Evolutionary conservation across 2,113 vertebrate species (phyloP), one percentile per base, ranked within the genome.

Genomic region (Nesoenas mayeri): DNA sequence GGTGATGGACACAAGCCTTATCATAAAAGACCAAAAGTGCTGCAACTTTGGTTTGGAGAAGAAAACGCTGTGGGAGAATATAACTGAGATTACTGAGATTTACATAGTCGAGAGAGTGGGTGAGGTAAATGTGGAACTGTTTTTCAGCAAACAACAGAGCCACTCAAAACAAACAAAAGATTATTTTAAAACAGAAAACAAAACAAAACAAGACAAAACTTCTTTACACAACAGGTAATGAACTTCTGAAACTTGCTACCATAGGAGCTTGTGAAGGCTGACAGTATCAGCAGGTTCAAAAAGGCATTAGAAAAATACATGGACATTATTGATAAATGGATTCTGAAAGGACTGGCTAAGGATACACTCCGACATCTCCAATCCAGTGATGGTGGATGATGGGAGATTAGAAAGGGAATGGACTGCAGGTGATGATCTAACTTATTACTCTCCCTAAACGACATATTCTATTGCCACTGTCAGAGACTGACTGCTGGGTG

Each of bases 381-480:
- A 54, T 54, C 25, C 83, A 73, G 38, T 12, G 54, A 61, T 64
- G 75, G 86, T 48, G 58, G 79, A 79, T 34, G 62, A 88, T 34
- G 50, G 54, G 54, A 69, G 67, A 83, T 34, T 65, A 87, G 71
- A 57, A 91, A 88, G 50, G 31, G 86, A 93, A 92, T 44, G 64
- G 79, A 61, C 54, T 95, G 72, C 62, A 95, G 44, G 79, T 92
- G 92, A 31, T 40, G 71, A 91, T 85, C 50, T 31, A 73, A 91
- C 21, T 93, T 79, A 85, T 21, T 86, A 56, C 50, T 70, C 54
- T 73, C 58, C 64, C 62, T 36, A 82, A 82, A 86, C 36, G 66
- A 79, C 86, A 83, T 53, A 79, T 69, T 79, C 15, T 4, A 4
- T 48, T 77, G 86, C 75, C 58, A 53, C 50, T 69, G 74, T 36